These are phyloP conservation scores for Brachyrhaphis roseni DNA, from an alignment of 2,797 vertebrate genomes.

Conservation along the genomic window DNA sequence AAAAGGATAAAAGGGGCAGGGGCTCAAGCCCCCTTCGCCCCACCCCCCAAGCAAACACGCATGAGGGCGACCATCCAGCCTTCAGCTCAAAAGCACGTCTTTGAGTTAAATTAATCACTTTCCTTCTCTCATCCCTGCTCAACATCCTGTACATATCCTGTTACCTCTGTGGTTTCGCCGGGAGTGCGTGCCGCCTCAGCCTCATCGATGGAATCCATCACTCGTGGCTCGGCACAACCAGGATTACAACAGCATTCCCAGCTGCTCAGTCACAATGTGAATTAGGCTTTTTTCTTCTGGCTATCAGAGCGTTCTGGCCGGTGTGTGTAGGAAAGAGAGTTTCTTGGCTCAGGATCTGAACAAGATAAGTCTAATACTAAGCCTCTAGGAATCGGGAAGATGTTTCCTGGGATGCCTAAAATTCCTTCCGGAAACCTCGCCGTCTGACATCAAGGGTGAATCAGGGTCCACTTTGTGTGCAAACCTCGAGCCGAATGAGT, in stretches of 20 bases:
- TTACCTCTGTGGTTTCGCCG: slow-evolving; percentile 48
- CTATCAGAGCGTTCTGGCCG: slow-evolving; percentile 42
- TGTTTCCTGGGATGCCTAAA: slow-evolving; percentile 66
- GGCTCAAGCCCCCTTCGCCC: too few species aligned
- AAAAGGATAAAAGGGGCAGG: too few species aligned
- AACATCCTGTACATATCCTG: slow-evolving; percentile 46
- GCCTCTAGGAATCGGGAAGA: slow-evolving; percentile 74
- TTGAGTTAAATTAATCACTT: slow-evolving; percentile 32
- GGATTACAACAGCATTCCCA: slow-evolving; percentile 70
- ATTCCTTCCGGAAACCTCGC: slow-evolving; percentile 76
- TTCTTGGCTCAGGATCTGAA: slow-evolving; percentile 66
- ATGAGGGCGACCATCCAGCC: slow-evolving; percentile 20
- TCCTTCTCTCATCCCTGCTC: slow-evolving; percentile 1
- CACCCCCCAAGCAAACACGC: not conserved
- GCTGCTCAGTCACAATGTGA: slow-evolving; percentile 59
- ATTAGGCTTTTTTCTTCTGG: slow-evolving; percentile 54
- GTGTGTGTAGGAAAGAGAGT: slow-evolving; percentile 40
- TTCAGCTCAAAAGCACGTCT: slow-evolving; percentile 20
- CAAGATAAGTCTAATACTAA: slow-evolving; percentile 67
- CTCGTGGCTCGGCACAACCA: slow-evolving; percentile 30
- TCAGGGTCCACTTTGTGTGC: slow-evolving; percentile 45
- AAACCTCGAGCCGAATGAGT: slow-evolving; percentile 32
- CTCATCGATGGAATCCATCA: slow-evolving; percentile 57
- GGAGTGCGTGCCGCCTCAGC: slow-evolving; percentile 57
- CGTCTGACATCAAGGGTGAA: slow-evolving; percentile 70